A percentile compares a stretch with the other conserved stretches of the same genome.
These are phyloP conservation scores for Aplocera efformata DNA, from an alignment of 2,888 invertebrate genomes.

Conservation along the genomic window DNA sequence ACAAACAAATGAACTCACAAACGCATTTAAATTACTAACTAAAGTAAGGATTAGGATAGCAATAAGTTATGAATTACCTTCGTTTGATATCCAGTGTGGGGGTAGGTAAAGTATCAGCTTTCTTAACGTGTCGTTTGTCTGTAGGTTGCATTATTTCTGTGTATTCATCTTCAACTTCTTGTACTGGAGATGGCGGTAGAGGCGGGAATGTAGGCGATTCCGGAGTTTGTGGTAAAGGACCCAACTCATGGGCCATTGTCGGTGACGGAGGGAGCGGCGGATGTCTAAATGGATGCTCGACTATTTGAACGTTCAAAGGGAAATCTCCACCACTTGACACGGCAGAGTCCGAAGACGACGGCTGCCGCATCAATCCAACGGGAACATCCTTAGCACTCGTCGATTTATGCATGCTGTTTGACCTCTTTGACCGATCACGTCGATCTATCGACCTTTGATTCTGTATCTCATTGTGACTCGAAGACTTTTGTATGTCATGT, in stretches of 20 bases:
- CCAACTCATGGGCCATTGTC: slow-evolving; percentile 63
- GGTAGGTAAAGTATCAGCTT: slow-evolving; percentile 79
- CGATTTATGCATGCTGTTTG: slow-evolving; percentile 86
- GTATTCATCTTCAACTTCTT: slow-evolving; percentile 88
- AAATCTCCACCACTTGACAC: slow-evolving; percentile 81
- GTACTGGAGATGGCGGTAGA: slow-evolving; percentile 90
- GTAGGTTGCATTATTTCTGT: slow-evolving; percentile 82
- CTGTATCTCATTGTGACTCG: slow-evolving; percentile 82
- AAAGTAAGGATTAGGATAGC: too few species aligned
- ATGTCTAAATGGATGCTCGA: slow-evolving; percentile 79
- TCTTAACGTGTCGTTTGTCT: slow-evolving; percentile 69
- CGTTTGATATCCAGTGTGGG: slow-evolving; percentile 70
- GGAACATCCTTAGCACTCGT: slow-evolving; percentile 87
- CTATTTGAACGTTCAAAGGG: slow-evolving; percentile 83
- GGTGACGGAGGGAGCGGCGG: slow-evolving; percentile 69
- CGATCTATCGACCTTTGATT: slow-evolving; percentile 74
- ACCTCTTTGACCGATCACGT: slow-evolving; percentile 73
- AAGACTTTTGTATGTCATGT: slow-evolving; percentile 82
- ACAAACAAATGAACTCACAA: too few species aligned
- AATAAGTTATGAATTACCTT: slow-evolving; percentile 58
- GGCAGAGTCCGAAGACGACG: slow-evolving; percentile 75
- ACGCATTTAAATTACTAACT: too few species aligned
- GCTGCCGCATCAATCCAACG: slow-evolving; percentile 76
- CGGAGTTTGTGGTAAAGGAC: slow-evolving; percentile 72
- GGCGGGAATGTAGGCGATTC: slow-evolving; percentile 84